Evolutionary conservation across 2,888 invertebrate species (phyloP).

Genomic region (Polyommatus icarus): DNA sequence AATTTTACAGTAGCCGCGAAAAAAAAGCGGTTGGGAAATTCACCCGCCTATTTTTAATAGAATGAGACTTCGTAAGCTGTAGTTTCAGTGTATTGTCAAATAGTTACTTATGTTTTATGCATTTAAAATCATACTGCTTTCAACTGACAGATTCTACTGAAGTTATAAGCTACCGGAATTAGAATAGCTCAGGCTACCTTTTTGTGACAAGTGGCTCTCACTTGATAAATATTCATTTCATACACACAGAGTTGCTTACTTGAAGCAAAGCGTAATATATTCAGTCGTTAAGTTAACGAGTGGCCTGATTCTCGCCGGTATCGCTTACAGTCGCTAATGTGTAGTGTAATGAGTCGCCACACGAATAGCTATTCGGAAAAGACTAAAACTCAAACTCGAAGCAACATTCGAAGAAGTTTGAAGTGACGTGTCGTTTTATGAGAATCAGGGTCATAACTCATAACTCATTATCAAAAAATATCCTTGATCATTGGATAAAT

Average conservation of each 20-base stretch:
- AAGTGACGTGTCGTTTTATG: no score
- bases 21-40: no score
- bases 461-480: no score
- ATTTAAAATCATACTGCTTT: neutral
- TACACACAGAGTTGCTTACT: neutral
- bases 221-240: neutral
- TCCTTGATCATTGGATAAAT: no score
- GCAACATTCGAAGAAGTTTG: no score
- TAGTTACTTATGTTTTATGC: no score
- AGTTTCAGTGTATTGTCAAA: no score
- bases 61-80: no score
- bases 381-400: no score
- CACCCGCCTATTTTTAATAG: no score
- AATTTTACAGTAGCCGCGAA: no score
- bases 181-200: neutral
- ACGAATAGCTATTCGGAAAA: neutral
- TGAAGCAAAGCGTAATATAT: neutral
- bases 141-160: neutral
- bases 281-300: neutral
- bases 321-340: neutral
- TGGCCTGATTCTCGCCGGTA: neutral
- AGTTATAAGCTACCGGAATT: neutral
- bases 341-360: neutral
- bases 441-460: no score
- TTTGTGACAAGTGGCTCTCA: neutral